Evolutionary conservation across 2,888 invertebrate species (phyloP).

Genomic region (Melanostoma mellinum): DNA sequence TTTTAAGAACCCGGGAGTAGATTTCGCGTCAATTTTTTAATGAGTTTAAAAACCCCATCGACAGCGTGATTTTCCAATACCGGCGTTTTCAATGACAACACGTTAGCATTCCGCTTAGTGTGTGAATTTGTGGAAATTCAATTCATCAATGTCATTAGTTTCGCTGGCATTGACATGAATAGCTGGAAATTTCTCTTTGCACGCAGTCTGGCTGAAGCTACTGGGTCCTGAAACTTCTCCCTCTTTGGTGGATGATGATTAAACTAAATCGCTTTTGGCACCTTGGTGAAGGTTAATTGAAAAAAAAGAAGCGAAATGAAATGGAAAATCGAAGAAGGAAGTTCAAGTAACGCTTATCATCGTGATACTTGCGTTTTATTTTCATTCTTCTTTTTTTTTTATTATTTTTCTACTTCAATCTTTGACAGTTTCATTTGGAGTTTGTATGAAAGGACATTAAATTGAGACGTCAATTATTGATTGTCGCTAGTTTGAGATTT

Average conservation of each 20-base stretch:
- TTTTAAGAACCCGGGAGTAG: too few species aligned
- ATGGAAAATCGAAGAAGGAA: slow-evolving; percentile 11
- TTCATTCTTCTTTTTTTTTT: too few species aligned
- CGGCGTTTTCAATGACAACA: slow-evolving; percentile 8
- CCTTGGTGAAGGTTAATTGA: slow-evolving; percentile 47
- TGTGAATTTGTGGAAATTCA: slow-evolving; percentile 46
- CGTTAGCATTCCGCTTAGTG: slow-evolving; percentile 25
- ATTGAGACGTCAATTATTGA: slow-evolving; percentile 63
- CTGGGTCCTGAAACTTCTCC: slow-evolving; percentile 20
- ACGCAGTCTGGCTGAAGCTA: neutral
- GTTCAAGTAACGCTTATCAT: slow-evolving; percentile 23
- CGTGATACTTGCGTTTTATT: slow-evolving; percentile 21
- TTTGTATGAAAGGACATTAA: slow-evolving; percentile 30
- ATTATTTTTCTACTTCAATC: slow-evolving; percentile 5
- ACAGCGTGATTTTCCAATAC: slow-evolving; percentile 29
- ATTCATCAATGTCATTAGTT: slow-evolving; percentile 64
- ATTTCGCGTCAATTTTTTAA: too few species aligned
- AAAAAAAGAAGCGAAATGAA: slow-evolving; percentile 29
- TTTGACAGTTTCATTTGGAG: slow-evolving; percentile 57
- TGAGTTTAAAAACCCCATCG: neutral
- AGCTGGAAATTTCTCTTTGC: neutral
- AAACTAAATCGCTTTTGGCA: slow-evolving; percentile 54
- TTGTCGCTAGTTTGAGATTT: slow-evolving; percentile 57
- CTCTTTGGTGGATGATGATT: slow-evolving; percentile 35
- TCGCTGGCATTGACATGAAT: neutral